Base-by-base conservation (phyloP, 2,888 invertebrate species). In the Callosobruchus maculatus region DNA sequence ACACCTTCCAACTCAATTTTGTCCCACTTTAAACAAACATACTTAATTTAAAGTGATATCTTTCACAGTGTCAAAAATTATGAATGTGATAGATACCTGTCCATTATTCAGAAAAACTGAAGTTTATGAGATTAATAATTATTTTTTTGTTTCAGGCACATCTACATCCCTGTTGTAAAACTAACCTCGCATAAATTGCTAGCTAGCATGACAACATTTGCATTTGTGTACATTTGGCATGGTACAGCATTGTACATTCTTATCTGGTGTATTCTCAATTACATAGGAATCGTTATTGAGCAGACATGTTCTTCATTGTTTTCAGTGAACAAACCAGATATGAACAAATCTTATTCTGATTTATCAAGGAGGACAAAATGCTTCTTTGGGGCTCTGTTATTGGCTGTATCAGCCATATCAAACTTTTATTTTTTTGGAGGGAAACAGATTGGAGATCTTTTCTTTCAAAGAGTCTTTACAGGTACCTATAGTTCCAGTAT, bases 141-240 rank as follows among this genome's bases (percentile, higher is more conserved):
- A 13, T n/a, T 21, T 68, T 30, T 77, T 76, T 77, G 79, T 91
- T 91, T 76, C 88, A 95, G 95, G 82, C 95, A 96, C 84, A 95
- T 97, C 78, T 97, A 97, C 84, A 89, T 92, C 77, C 95, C 96
- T 67, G 73, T 77, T 21, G 74, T 71, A 31, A 77, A 88, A 74
- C 86, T 89, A 72, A 81, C 88, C 7, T 77, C 86, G 0, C 89
- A 89, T 76, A 94, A 92, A 85, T 84, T 95, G 0, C 81, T 92
- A 22, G 94, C 95, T 0, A 95, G 94, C n/a, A 89, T 92, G 68
- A 80, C 91, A 0, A 93, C 94, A 83, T 97, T 98, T 87, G 82
- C 89, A 21, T 98, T 97, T 86, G 93, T 97, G 31, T 97, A 92
- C 82, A 84, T 96, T 76, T 98, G 98, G 98, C 98, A 98, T 86